These are phyloP conservation scores for Geodia barretti DNA, from an alignment of 37 sponge, comb jelly and placozoan species.

Conservation along the genomic window DNA sequence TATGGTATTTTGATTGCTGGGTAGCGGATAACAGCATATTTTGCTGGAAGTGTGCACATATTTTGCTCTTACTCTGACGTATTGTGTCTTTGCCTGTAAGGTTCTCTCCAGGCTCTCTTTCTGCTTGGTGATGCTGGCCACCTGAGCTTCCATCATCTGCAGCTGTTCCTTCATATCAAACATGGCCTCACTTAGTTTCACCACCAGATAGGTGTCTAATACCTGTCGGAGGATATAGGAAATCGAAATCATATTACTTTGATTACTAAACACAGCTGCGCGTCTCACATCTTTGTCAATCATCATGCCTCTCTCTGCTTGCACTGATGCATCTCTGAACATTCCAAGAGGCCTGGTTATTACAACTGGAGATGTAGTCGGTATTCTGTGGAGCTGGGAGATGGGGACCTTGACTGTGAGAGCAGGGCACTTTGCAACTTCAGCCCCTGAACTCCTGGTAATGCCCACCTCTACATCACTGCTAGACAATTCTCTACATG, in stretches of 20 bases:
- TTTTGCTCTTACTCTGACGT: conserved; percentile 13
- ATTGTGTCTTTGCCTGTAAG: conserved; percentile 4
- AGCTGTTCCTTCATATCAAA: conserved; percentile 33
- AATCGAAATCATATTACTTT: too few relatives aligned
- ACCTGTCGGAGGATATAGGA: conserved; percentile 10
- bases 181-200: conserved; percentile 24
- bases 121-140: conserved; percentile 2
- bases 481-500: too few relatives aligned
- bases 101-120: conserved; percentile 24
- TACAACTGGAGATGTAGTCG: background rate
- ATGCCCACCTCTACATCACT: too few relatives aligned
- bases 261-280: too few relatives aligned
- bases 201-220: conserved; percentile 16
- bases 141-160: conserved; percentile 14
- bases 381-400: background rate
- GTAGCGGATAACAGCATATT: too few relatives aligned
- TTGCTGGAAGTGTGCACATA: too few relatives aligned
- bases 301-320: conserved; percentile 16
- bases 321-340: background rate
- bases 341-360: background rate
- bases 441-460: too few relatives aligned
- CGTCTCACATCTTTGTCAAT: conserved; percentile 33
- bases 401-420: background rate
- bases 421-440: too few relatives aligned
- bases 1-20: too few relatives aligned